Conservation (phyloP, 53 echinoderm and acorn worm species). For the Echinometra lucunter region DNA sequence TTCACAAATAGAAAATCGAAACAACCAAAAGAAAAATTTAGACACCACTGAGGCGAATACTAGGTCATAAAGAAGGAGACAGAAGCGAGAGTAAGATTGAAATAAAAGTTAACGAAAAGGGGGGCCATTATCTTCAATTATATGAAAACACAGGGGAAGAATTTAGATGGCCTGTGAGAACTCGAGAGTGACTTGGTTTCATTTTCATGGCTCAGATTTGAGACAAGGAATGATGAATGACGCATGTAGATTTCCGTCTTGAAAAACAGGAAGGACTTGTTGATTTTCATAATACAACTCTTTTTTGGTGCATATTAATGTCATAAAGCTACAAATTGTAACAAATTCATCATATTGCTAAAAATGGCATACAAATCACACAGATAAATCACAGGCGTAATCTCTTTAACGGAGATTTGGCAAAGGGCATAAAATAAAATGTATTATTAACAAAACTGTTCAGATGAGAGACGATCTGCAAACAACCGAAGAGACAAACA, state of each 20-base stretch:
- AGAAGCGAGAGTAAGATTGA: conserved; percentile 20
- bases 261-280: background rate
- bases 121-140: conserved; percentile 57
- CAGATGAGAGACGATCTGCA: too few species aligned
- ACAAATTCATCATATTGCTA: background rate
- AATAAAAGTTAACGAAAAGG: conserved; percentile 1
- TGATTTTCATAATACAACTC: background rate
- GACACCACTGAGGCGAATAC: conserved; percentile 24
- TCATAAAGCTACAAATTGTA: background rate
- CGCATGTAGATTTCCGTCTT: background rate
- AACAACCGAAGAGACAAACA: too few species aligned
- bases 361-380: background rate
- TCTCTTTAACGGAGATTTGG: background rate
- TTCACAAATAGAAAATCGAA: conserved; percentile 56
- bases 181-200: background rate
- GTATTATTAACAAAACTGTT: too few species aligned
- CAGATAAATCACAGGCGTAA: background rate
- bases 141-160: conserved; percentile 33
- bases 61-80: background rate
- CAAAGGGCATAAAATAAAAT: too few species aligned
- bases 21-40: conserved; percentile 66
- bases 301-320: background rate
- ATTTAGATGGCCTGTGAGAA: background rate
- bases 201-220: background rate
- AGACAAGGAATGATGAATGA: background rate